Percentiles rank a stretch among this genome's conserved stretches.
These are phyloP conservation scores for Limnephilus marmoratus DNA, from an alignment of 2,888 invertebrate species.

Conservation along the genomic window DNA sequence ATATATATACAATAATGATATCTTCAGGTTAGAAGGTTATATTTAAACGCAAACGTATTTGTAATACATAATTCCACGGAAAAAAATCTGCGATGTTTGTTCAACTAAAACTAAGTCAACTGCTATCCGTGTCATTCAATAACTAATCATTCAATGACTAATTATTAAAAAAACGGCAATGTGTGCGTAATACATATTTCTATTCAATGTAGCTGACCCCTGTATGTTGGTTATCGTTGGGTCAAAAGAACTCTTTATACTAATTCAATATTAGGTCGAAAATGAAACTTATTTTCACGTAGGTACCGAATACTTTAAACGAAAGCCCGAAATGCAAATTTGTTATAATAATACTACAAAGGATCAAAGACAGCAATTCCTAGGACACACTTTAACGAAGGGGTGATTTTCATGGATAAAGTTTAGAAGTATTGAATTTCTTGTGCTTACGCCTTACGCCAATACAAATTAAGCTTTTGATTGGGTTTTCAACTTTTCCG, in stretches of 20 bases:
- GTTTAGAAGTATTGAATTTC: not conserved
- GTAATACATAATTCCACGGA: not conserved
- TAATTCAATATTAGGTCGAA: not conserved
- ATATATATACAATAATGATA: not conserved
- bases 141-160: not conserved
- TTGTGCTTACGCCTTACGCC: not conserved
- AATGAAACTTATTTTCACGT: not conserved
- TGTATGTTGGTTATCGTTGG: constrained; percentile 37
- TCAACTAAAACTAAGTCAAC: constrained; percentile 19
- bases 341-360: not conserved
- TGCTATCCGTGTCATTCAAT: constrained; percentile 29
- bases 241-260: constrained; percentile 28
- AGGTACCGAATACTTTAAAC: not conserved
- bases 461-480: not conserved
- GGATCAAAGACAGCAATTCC: not conserved
- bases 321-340: not conserved
- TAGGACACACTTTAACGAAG: not conserved
- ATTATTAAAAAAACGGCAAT: constrained; percentile 17
- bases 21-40: not conserved
- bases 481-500: not conserved
- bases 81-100: not conserved
- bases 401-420: not conserved
- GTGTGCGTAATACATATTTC: constrained; percentile 32
- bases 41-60: not conserved
- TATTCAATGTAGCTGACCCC: constrained; percentile 2